Evolutionary conservation across 2,888 invertebrate species (phyloP).

Genomic region (Lochmaea capreae): DNA sequence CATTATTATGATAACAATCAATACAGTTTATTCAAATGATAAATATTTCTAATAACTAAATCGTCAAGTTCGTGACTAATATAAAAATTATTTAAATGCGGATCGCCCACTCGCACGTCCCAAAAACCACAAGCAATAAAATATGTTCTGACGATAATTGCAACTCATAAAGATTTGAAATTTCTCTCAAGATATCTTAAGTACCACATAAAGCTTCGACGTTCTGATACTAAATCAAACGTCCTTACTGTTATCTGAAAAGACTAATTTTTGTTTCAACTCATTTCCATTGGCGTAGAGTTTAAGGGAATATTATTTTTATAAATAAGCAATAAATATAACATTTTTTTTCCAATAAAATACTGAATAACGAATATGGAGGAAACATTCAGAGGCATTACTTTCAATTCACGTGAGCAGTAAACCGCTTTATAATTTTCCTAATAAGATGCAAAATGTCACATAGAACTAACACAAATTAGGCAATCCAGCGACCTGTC

Average conservation of each 20-base stretch:
- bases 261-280: neutral
- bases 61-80: neutral
- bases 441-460: too few species aligned
- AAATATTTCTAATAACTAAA: neutral
- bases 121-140: slow-evolving; percentile 16
- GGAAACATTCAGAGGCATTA: too few species aligned
- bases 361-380: too few species aligned
- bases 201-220: slow-evolving; percentile 24
- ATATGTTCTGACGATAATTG: slow-evolving; percentile 25
- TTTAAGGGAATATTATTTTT: neutral
- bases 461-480: too few species aligned
- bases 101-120: slow-evolving; percentile 8
- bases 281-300: slow-evolving; percentile 5
- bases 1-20: neutral
- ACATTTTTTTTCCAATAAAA: too few species aligned
- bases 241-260: slow-evolving; percentile 25
- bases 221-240: slow-evolving; percentile 28
- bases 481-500: too few species aligned
- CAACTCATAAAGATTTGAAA: slow-evolving; percentile 16
- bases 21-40: neutral
- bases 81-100: slow-evolving; percentile 2
- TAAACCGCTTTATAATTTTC: too few species aligned
- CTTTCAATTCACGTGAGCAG: too few species aligned
- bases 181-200: slow-evolving; percentile 25
- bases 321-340: too few species aligned